phyloP scores from a whole-genome alignment of 2,797 vertebrate species.

The Propithecus deckenii region DNA sequence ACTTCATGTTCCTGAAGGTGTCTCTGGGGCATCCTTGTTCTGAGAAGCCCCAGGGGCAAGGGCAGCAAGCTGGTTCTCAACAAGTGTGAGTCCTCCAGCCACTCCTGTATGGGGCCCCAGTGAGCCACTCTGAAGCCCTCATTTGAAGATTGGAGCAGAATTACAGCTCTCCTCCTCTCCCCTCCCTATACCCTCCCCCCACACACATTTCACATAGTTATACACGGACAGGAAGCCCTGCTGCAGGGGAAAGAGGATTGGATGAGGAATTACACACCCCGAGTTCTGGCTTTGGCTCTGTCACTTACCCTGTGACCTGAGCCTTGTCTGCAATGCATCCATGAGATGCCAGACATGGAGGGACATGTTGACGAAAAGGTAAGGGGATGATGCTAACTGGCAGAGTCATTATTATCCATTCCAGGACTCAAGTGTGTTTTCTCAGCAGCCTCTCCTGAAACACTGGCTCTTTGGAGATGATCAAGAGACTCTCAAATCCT shows the following conservation, averaged over 20 bases:
- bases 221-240: conserved; percentile 42
- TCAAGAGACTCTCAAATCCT: neutral
- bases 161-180: neutral
- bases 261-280: neutral
- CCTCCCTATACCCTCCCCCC: neutral
- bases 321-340: neutral
- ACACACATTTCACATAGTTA: conserved; percentile 1
- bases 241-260: neutral
- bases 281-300: neutral
- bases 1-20: neutral
- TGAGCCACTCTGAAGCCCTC: conserved; percentile 9
- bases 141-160: conserved; percentile 8
- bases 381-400: neutral
- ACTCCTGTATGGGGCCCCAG: neutral
- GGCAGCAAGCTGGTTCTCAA: neutral
- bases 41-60: neutral
- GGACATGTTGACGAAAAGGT: neutral
- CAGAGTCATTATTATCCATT: neutral
- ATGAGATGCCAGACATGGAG: neutral
- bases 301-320: neutral
- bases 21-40: neutral
- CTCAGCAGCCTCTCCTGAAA: neutral
- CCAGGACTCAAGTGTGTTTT: neutral
- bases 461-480: neutral
- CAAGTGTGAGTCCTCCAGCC: neutral